phyloP scores from a whole-genome alignment of 2,113 vertebrate species.

The Motacilla alba region DNA sequence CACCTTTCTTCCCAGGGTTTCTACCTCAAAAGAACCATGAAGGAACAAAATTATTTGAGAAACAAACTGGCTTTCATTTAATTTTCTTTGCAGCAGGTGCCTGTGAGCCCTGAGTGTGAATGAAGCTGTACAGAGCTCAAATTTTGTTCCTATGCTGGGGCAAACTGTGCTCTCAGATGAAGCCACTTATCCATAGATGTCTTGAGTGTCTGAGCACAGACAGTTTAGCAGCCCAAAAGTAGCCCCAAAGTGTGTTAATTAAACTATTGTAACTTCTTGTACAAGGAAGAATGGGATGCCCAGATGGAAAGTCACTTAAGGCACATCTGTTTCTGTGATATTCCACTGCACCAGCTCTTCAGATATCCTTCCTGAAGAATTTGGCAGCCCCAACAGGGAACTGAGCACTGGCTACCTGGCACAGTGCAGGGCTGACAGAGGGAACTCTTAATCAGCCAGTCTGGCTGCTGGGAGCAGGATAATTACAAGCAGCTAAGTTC shows the following conservation, averaged over 20 bases:
- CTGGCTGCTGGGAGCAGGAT: neutral
- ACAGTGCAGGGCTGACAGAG: neutral
- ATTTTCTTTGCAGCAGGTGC: neutral
- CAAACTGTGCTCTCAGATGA: neutral
- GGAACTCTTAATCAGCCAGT: neutral
- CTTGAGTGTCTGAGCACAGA: neutral
- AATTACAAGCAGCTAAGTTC: neutral
- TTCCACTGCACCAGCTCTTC: neutral
- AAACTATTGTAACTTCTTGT: neutral
- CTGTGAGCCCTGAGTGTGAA: neutral
- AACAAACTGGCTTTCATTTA: neutral
- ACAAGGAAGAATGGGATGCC: neutral
- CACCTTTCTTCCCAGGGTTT: neutral
- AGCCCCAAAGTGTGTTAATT: neutral
- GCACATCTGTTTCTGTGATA: conserved; percentile 22
- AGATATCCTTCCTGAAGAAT: neutral
- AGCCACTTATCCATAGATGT: neutral
- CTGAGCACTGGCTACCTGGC: neutral
- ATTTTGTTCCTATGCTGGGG: neutral
- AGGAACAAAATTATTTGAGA: neutral
- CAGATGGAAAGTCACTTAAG: conserved; percentile 35
- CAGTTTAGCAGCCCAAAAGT: neutral
- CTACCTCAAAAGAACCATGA: neutral
- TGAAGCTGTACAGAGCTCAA: neutral
- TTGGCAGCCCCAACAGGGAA: neutral